These are phyloP conservation scores for Drosophila kanapiae DNA, from an alignment of 1,140 invertebrate genomes.

Conservation along the genomic window DNA sequence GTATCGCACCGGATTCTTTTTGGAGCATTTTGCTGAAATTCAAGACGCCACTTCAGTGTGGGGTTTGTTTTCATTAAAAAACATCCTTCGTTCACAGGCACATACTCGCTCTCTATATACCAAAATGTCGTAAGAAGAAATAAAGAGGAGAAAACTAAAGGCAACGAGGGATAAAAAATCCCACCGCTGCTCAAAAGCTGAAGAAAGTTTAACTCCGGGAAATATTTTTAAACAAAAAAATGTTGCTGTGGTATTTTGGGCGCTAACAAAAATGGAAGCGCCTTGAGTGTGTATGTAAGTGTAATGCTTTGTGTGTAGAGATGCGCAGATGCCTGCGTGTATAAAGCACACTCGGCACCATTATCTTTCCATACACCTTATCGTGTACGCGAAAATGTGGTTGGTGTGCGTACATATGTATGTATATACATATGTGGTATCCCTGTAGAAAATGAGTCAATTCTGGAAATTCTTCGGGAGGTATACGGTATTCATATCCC, in stretches of 20 bases:
- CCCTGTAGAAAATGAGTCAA: conserved; percentile 42
- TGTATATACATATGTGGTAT: conserved; percentile 3
- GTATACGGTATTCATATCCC: no score
- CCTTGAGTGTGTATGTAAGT: conserved; percentile 12
- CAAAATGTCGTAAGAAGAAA: conserved; percentile 18
- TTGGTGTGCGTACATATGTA: conserved; percentile 41
- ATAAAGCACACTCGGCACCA: conserved; percentile 45
- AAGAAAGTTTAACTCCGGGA: conserved; percentile 67
- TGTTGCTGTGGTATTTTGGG: conserved; percentile 57
- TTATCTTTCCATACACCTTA: conserved; percentile 44
- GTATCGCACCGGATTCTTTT: conserved; percentile 61
- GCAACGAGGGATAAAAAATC: conserved; percentile 46
- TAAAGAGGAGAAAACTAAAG: conserved; percentile 10
- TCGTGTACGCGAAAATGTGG: conserved; percentile 69
- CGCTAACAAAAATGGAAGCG: conserved; percentile 43
- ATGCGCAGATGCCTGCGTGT: conserved; percentile 59
- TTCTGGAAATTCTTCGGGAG: neutral
- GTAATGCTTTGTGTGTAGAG: conserved; percentile 21
- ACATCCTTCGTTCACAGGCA: conserved; percentile 33
- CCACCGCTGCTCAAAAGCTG: conserved; percentile 53
- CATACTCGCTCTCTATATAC: conserved; percentile 9
- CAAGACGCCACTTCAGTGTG: conserved; percentile 74
- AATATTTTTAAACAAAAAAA: conserved; percentile 69
- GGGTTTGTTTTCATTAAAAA: conserved; percentile 79
- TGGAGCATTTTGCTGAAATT: conserved; percentile 65